Evolutionary conservation across 2,797 vertebrate species (phyloP).

Genomic region (Petrocephalus schoutedeni): DNA sequence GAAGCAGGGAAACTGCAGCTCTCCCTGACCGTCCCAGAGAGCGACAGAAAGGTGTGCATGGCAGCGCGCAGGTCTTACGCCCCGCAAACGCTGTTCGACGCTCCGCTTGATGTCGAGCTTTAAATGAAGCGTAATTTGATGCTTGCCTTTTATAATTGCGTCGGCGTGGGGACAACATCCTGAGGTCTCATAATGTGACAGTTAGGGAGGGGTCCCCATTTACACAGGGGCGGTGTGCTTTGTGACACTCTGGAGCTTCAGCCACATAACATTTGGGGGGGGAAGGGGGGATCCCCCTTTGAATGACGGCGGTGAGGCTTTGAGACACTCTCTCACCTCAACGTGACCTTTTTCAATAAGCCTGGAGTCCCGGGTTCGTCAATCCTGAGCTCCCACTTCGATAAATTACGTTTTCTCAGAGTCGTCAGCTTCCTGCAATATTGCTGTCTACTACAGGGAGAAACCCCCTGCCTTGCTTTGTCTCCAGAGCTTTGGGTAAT

Average conservation of each 20-base stretch:
- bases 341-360: constrained; percentile 39
- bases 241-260: not conserved
- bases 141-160: not conserved
- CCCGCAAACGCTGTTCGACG: not conserved
- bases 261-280: not conserved
- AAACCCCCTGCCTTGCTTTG: constrained; percentile 47
- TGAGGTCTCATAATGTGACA: not conserved
- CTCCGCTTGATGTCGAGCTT: not conserved
- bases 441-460: constrained; percentile 55
- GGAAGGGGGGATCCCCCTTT: not conserved
- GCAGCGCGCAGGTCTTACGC: not conserved
- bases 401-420: constrained; percentile 46
- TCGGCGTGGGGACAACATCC: not conserved
- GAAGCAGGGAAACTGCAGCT: not conserved
- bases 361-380: constrained; percentile 34
- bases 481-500: constrained; percentile 49
- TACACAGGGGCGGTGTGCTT: not conserved
- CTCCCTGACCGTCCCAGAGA: not conserved
- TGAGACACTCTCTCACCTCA: constrained; percentile 14
- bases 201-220: not conserved
- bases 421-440: constrained; percentile 57
- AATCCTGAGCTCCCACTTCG: constrained; percentile 31
- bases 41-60: not conserved
- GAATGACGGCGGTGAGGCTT: not conserved
- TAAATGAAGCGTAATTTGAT: not conserved